These are phyloP conservation scores for Philopotamus ludificatus DNA, from an alignment of 1,140 invertebrate genomes.

Conservation along the genomic window DNA sequence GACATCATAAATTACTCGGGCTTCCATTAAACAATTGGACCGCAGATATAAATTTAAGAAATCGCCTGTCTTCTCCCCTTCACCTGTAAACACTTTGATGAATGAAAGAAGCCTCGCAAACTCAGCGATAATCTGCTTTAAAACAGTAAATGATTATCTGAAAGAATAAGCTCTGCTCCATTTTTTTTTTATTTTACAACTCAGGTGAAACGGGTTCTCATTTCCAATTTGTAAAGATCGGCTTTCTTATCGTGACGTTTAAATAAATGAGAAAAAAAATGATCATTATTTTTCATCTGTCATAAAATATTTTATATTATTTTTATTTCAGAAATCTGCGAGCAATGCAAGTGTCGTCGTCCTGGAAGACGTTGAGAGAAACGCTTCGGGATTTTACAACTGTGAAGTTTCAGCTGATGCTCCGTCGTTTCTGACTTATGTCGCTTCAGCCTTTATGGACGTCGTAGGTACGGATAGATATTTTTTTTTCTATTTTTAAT, in stretches of 20 bases:
- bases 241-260: background rate
- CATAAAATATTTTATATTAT: conserved; percentile 26
- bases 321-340: conserved; percentile 54
- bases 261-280: background rate
- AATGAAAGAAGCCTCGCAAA: background rate
- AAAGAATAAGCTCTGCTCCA: background rate
- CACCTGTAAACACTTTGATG: background rate
- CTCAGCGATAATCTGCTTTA: background rate
- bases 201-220: background rate
- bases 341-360: conserved; percentile 65
- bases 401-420: conserved; percentile 84
- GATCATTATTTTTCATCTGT: background rate
- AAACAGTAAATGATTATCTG: background rate
- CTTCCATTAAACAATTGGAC: too few relatives aligned
- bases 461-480: conserved; percentile 66
- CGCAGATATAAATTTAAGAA: background rate
- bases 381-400: conserved; percentile 68
- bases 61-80: background rate
- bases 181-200: background rate
- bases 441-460: conserved; percentile 68
- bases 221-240: background rate
- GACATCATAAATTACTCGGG: too few relatives aligned
- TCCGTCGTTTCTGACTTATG: conserved; percentile 79
- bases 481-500: conserved; percentile 1
- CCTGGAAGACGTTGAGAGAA: conserved; percentile 59